phyloP scores from a whole-genome alignment of 2,888 invertebrate genomes.

The Steromphala cineraria region DNA sequence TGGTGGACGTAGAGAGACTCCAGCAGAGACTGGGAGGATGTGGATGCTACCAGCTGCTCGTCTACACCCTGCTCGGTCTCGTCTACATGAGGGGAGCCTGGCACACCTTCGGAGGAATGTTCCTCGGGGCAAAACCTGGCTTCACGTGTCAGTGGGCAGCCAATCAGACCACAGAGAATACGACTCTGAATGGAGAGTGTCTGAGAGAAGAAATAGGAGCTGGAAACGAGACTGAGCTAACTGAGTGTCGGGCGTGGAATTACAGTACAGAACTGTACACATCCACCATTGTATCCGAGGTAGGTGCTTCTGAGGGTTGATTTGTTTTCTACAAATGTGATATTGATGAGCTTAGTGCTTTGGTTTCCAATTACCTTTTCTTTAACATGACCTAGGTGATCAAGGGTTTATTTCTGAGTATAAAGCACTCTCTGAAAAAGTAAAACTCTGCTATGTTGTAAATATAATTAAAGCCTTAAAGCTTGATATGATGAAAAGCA shows the following conservation, averaged over 20 bases:
- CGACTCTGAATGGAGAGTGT: neutral
- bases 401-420: too few species aligned
- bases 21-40: slow-evolving; percentile 44
- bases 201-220: slow-evolving; percentile 28
- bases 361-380: too few species aligned
- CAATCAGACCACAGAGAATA: neutral
- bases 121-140: slow-evolving; percentile 55
- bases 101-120: slow-evolving; percentile 60
- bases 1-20: slow-evolving; percentile 52
- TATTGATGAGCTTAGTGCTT: too few species aligned
- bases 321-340: too few species aligned
- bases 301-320: slow-evolving; percentile 17
- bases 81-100: slow-evolving; percentile 63
- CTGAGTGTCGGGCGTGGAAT: slow-evolving; percentile 50
- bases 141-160: slow-evolving; percentile 45
- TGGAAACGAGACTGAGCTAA: slow-evolving; percentile 32
- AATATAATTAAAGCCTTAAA: too few species aligned
- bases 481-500: too few species aligned
- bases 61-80: slow-evolving; percentile 50
- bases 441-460: too few species aligned
- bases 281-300: slow-evolving; percentile 59
- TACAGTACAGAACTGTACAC: slow-evolving; percentile 49
- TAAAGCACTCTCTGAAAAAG: too few species aligned
- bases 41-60: slow-evolving; percentile 49
- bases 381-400: too few species aligned